Percentiles rank a stretch among this genome's conserved stretches.
Evolutionary conservation across 1,140 invertebrate genomes (phyloP).

Genomic region (Charaxes varanes): DNA sequence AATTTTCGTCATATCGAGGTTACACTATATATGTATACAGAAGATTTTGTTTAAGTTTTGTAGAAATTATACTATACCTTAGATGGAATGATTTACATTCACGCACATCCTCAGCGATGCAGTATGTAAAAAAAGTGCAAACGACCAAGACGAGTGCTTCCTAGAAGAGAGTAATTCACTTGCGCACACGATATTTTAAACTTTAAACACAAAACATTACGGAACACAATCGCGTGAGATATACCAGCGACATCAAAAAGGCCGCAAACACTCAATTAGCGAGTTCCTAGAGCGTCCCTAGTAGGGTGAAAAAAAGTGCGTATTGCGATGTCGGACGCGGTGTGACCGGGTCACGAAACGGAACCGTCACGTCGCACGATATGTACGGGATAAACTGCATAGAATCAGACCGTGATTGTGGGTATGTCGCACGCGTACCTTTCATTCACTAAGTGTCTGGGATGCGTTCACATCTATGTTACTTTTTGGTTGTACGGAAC

Average conservation of each 20-base stretch:
- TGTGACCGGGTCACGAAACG: constrained; percentile 53
- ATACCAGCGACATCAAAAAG: constrained; percentile 31
- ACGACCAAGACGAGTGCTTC: constrained; percentile 9
- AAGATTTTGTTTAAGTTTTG: too few species aligned
- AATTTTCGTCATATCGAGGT: too few species aligned
- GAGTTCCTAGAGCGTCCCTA: constrained; percentile 33
- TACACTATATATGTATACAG: too few species aligned
- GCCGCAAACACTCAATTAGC: constrained; percentile 41
- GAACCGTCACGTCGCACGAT: constrained; percentile 30
- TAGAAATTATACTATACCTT: too few species aligned
- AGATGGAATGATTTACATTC: too few species aligned
- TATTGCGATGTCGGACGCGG: constrained; percentile 30
- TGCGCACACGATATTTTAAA: not conserved
- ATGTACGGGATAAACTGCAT: too few species aligned
- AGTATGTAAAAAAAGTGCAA: constrained; percentile 16
- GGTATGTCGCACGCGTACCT: too few species aligned
- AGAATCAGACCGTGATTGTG: too few species aligned
- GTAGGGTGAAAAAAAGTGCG: constrained; percentile 24
- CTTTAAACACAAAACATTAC: constrained; percentile 4
- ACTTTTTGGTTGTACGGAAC: too few species aligned
- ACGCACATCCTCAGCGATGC: too few species aligned
- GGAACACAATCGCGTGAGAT: constrained; percentile 9
- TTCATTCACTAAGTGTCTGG: too few species aligned
- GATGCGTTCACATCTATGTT: too few species aligned
- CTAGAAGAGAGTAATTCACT: constrained; percentile 14